These are phyloP conservation scores for Sinonovacula constricta DNA, from an alignment of 1,140 invertebrate genomes.

Conservation along the genomic window DNA sequence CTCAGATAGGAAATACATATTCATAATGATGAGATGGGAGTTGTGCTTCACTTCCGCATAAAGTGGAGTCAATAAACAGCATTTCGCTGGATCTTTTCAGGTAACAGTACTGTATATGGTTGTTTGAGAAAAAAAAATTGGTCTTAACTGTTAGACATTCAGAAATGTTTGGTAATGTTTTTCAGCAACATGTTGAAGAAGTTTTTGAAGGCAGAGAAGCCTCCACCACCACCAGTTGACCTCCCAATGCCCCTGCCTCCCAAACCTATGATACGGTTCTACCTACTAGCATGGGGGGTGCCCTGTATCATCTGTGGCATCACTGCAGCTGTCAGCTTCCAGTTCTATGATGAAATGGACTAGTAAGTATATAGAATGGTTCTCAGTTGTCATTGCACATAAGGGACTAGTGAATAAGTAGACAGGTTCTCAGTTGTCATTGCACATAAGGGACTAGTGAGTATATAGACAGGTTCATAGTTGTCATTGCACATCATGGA, in stretches of 20 bases:
- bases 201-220: conserved; percentile 83
- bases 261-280: conserved; percentile 91
- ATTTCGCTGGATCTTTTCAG: no score
- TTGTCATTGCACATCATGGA: no score
- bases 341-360: conserved; percentile 84
- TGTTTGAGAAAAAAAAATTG: no score
- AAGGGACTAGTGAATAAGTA: no score
- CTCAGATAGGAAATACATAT: no score
- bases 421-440: no score
- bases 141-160: no score
- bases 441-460: no score
- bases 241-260: conserved; percentile 83
- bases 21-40: not conserved
- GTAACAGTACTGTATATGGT: no score
- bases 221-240: conserved; percentile 82
- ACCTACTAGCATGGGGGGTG: conserved; percentile 95
- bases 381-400: no score
- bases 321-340: conserved; percentile 91
- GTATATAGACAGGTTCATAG: no score
- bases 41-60: not conserved
- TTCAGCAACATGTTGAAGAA: conserved; percentile 91
- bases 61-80: not conserved
- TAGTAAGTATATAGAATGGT: conserved; percentile 82
- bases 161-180: no score
- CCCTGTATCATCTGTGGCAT: conserved; percentile 93